A percentile compares a stretch with the other conserved stretches of the same genome.
Evolutionary conservation across 1,140 invertebrate species (phyloP).

Genomic region (silkworm (Bombyx mori)): ASM3026992v2 NC_085124.1:9241001-9241500

Average conservation of each 20-base stretch:
- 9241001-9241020: too few relatives aligned
- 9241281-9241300: constrained; percentile 14
- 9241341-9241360: constrained; percentile 61
- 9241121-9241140: not conserved
- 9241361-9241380: constrained; percentile 14
- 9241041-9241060: too few relatives aligned
- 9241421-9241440: not conserved
- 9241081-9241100: not conserved
- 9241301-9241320: constrained; percentile 38
- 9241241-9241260: constrained; percentile 46
- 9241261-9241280: constrained; percentile 33
- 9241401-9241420: constrained; percentile 34
- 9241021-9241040: too few relatives aligned
- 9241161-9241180: constrained; percentile 19
- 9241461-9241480: too few relatives aligned
- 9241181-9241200: constrained; percentile 17
- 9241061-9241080: too few relatives aligned
- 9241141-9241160: not conserved
- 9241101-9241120: not conserved
- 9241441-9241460: too few relatives aligned
- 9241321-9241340: constrained; percentile 61
- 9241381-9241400: constrained; percentile 51
- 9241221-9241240: constrained; percentile 58
- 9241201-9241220: constrained; percentile 46
- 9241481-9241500: too few relatives aligned